phyloP scores from a whole-genome alignment of 1,140 invertebrate species.

The Euschistus heros region DNA sequence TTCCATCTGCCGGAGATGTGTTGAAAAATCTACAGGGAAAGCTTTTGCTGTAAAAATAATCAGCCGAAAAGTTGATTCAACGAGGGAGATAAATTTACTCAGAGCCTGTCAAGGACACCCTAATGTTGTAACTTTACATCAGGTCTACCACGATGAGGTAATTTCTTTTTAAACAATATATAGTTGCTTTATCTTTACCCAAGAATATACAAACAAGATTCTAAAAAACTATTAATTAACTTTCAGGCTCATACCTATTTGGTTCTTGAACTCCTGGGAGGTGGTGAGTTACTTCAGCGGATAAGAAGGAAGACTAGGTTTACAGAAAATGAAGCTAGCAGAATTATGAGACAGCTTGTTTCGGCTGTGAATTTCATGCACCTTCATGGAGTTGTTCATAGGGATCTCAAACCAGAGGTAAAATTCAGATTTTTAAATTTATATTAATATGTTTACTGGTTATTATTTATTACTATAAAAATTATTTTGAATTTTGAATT shows the following conservation, averaged over 20 bases:
- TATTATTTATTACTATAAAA: too few species aligned
- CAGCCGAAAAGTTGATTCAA: conserved; percentile 61
- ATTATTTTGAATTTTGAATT: too few species aligned
- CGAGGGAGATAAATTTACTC: conserved; percentile 65
- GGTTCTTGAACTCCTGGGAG: conserved; percentile 72
- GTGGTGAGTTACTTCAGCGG: conserved; percentile 73
- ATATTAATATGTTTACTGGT: too few species aligned
- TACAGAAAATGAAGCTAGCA: conserved; percentile 54
- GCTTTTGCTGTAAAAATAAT: conserved; percentile 88
- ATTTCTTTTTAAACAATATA: conserved; percentile 24
- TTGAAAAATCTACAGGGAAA: conserved; percentile 55
- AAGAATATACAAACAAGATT: neutral
- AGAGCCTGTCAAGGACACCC: conserved; percentile 73
- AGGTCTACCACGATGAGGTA: conserved; percentile 70
- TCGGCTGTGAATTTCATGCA: conserved; percentile 76
- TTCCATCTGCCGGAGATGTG: conserved; percentile 75
- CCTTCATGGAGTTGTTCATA: conserved; percentile 64
- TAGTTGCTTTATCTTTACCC: neutral
- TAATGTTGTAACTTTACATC: conserved; percentile 76
- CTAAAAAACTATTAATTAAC: neutral
- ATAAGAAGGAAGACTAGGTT: conserved; percentile 53
- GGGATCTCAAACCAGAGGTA: conserved; percentile 83
- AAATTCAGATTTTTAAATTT: conserved; percentile 4
- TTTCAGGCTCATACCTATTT: conserved; percentile 60
- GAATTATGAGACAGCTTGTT: conserved; percentile 65